Conservation (phyloP, 2,113 vertebrate species). For the Megaceryle maxima region DNA sequence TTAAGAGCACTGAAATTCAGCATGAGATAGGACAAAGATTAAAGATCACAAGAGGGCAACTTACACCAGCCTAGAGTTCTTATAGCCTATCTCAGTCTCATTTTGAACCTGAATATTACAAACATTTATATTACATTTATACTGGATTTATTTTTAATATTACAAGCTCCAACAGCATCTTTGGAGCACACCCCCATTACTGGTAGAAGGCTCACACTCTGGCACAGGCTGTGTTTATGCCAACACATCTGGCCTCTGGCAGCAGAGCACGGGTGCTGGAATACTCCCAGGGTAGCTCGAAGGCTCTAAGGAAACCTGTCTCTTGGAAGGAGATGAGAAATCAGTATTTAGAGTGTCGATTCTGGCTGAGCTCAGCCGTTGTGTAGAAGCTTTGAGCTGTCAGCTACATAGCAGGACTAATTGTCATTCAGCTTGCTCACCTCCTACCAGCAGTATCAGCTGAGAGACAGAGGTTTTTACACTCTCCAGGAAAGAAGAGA, state of each 20-base stretch:
- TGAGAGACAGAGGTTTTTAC: constrained; percentile 17
- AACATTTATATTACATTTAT: neutral
- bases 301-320: constrained; percentile 32
- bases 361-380: constrained; percentile 70
- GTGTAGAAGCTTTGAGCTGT: constrained; percentile 44
- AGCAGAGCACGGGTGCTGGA: neutral
- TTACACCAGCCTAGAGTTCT: neutral
- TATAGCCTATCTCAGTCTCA: neutral
- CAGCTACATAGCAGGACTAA: constrained; percentile 52
- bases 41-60: neutral
- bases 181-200: neutral
- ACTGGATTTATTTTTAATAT: neutral
- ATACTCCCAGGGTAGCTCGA: neutral
- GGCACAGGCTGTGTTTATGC: neutral
- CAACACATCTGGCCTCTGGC: neutral
- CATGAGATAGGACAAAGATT: neutral
- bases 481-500: neutral
- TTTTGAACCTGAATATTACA: neutral
- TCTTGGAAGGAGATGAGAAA: constrained; percentile 44
- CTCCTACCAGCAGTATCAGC: constrained; percentile 63
- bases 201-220: neutral
- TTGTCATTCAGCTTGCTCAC: constrained; percentile 61
- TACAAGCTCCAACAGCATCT: neutral
- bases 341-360: constrained; percentile 23
- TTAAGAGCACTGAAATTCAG: neutral